Conservation (phyloP, 2,888 invertebrate genomes). For the Fissipunctia ypsillon region DNA sequence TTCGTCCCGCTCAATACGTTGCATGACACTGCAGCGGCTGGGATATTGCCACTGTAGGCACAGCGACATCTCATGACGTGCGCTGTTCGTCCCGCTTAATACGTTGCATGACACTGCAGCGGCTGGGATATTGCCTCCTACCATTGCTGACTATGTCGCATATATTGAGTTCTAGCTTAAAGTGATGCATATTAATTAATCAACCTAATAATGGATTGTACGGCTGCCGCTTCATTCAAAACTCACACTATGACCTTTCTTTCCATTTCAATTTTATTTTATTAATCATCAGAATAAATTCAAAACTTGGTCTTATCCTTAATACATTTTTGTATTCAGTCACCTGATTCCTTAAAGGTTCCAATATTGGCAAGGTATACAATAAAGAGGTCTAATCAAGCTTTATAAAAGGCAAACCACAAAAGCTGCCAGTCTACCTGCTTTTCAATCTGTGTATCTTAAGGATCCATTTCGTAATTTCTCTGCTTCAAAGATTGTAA, state of each 20-base stretch:
- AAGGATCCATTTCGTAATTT: constrained; percentile 5
- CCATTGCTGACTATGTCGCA: neutral
- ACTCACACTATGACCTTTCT: neutral
- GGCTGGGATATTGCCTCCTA: neutral
- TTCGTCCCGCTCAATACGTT: constrained; percentile 37
- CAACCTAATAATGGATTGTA: too few relatives aligned
- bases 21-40: constrained; percentile 51
- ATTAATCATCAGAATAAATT: constrained; percentile 1
- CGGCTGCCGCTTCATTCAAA: neutral
- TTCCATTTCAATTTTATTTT: neutral
- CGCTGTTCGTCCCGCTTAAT: constrained; percentile 34
- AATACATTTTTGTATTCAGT: neutral
- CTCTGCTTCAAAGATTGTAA: constrained; percentile 10
- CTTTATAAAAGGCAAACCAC: neutral
- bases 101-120: constrained; percentile 52
- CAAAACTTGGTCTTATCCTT: neutral
- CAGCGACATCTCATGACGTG: neutral
- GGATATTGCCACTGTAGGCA: neutral
- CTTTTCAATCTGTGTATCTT: constrained; percentile 3
- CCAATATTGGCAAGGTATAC: too few relatives aligned
- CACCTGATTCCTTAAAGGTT: neutral
- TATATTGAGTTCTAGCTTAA: neutral
- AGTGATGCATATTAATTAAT: neutral
- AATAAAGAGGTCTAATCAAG: neutral
- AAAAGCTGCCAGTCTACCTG: neutral